Evolutionary conservation across 2,888 invertebrate genomes (phyloP).

Genomic region (Agrilus mali): DNA sequence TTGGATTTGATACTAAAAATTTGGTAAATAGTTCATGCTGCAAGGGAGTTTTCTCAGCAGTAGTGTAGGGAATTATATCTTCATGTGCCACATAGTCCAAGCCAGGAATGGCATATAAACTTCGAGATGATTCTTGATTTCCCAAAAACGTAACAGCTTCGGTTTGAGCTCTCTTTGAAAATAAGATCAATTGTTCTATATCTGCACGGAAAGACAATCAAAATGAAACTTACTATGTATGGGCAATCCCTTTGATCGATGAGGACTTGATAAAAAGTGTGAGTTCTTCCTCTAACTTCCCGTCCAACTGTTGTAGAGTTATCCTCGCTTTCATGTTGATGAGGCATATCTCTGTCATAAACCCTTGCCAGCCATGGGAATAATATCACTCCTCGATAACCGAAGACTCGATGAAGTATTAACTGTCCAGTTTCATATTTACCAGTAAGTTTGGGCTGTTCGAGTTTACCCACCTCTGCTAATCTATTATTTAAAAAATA

Average conservation of each 20-base stretch:
- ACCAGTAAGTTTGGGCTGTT: constrained; percentile 71
- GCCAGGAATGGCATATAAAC: constrained; percentile 92
- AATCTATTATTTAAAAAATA: constrained; percentile 45
- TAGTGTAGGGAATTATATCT: constrained; percentile 89
- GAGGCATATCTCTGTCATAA: constrained; percentile 79
- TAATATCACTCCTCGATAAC: constrained; percentile 90
- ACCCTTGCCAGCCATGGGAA: constrained; percentile 96
- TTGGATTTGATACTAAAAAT: constrained; percentile 70
- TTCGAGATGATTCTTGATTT: constrained; percentile 89
- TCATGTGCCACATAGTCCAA: constrained; percentile 97
- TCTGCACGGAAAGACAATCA: neutral
- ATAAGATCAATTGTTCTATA: neutral
- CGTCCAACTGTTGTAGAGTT: constrained; percentile 47
- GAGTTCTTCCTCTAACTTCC: constrained; percentile 81
- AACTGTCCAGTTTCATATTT: constrained; percentile 94
- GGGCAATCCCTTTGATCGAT: constrained; percentile 96
- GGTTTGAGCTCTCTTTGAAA: constrained; percentile 81
- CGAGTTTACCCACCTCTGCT: constrained; percentile 87
- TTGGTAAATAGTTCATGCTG: constrained; percentile 96
- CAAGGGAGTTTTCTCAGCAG: constrained; percentile 76
- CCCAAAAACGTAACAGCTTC: constrained; percentile 96
- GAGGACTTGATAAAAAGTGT: constrained; percentile 94
- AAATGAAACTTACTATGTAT: constrained; percentile 65
- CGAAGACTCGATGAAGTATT: constrained; percentile 92
- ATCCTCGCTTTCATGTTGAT: constrained; percentile 27